Conservation (phyloP, 2,113 vertebrate species). For the Trachemys scripta region DNA sequence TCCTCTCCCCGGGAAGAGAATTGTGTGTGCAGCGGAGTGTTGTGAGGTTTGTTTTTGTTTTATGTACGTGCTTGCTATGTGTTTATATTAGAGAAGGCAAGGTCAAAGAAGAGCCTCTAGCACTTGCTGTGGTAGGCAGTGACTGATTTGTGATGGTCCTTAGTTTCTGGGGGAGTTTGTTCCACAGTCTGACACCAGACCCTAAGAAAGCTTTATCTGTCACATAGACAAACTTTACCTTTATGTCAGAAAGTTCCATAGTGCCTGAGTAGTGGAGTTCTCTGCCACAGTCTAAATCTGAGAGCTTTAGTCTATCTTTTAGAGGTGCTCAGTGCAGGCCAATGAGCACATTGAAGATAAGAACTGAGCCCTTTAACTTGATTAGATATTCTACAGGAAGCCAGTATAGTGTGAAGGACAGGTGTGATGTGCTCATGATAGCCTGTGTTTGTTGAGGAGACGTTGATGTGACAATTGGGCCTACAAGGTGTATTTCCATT, state of each 20-base stretch:
- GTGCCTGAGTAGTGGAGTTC: rapidly evolving
- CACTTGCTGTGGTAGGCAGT: not conserved
- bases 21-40: not conserved
- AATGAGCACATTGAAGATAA: not conserved
- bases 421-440: rapidly evolving
- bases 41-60: not conserved
- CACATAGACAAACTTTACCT: not conserved
- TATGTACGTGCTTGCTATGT: rapidly evolving
- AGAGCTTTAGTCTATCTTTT: not conserved
- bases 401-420: not conserved
- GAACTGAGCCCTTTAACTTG: not conserved
- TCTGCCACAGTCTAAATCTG: not conserved
- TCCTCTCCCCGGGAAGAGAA: not conserved
- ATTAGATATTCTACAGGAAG: not conserved
- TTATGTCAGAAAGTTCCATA: not conserved
- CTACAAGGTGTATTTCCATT: no score
- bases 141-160: not conserved
- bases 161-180: not conserved
- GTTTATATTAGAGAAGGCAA: not conserved
- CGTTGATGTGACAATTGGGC: not conserved
- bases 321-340: rapidly evolving
- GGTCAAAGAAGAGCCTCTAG: not conserved
- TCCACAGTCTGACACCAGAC: not conserved
- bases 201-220: not conserved
- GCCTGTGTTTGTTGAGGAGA: rapidly evolving